These are phyloP conservation scores for Cantharis rustica DNA, from an alignment of 2,888 invertebrate species.

Conservation along the genomic window DNA sequence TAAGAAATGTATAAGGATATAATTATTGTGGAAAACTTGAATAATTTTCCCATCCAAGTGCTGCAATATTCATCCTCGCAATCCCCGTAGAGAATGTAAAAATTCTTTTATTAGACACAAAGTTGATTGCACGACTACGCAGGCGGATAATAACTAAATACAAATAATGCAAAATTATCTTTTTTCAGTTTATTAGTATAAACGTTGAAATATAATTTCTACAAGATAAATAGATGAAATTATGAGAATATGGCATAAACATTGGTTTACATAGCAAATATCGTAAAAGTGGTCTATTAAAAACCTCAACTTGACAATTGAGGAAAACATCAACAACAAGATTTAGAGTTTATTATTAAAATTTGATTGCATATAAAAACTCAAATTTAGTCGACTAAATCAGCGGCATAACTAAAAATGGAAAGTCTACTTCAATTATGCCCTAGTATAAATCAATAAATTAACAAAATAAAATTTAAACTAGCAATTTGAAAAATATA, in stretches of 20 bases:
- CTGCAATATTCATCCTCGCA: no score
- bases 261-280: constrained; percentile 10
- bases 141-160: background rate
- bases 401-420: background rate
- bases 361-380: background rate
- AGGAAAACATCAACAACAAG: background rate
- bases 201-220: constrained; percentile 28
- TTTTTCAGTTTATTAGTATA: constrained; percentile 27
- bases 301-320: background rate
- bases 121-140: background rate
- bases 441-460: background rate
- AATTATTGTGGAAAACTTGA: no score
- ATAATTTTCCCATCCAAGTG: no score
- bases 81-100: background rate
- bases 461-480: constrained; percentile 3
- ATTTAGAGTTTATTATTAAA: background rate
- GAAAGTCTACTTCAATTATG: background rate
- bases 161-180: background rate
- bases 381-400: background rate
- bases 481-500: background rate
- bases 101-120: background rate
- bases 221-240: constrained; percentile 26
- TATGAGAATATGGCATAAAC: constrained; percentile 28
- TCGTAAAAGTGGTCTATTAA: background rate
- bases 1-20: no score